These are phyloP conservation scores for Cacoxenus indagator DNA, from an alignment of 2,888 invertebrate genomes.

Conservation along the genomic window DNA sequence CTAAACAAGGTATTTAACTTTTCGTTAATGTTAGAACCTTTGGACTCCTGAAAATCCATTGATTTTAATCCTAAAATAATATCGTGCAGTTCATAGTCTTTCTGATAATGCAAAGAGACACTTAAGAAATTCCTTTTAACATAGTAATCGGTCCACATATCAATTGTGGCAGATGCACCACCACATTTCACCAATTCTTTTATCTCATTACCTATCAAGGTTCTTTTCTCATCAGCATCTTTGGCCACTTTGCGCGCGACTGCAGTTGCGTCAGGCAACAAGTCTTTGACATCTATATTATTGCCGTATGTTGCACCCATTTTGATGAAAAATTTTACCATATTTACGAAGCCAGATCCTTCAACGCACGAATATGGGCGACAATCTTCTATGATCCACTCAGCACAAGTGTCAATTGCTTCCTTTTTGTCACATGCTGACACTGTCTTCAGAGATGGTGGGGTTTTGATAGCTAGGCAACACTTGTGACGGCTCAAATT, in stretches of 20 bases:
- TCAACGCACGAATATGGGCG: slow-evolving; percentile 30
- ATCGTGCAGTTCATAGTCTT: slow-evolving; percentile 26
- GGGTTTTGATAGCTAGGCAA: slow-evolving; percentile 5
- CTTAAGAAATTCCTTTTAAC: slow-evolving; percentile 37
- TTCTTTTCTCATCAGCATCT: slow-evolving; percentile 29
- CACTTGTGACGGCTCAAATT: slow-evolving; percentile 25
- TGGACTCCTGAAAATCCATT: neutral
- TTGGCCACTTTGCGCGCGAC: slow-evolving; percentile 30
- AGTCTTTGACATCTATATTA: slow-evolving; percentile 31
- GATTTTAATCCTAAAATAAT: neutral
- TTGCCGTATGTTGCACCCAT: slow-evolving; percentile 36
- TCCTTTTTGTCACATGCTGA: slow-evolving; percentile 21
- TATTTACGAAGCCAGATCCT: slow-evolving; percentile 31
- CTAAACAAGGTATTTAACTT: no score
- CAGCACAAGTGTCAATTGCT: slow-evolving; percentile 14
- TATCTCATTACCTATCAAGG: slow-evolving; percentile 25
- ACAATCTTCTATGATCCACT: slow-evolving; percentile 29
- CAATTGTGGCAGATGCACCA: slow-evolving; percentile 33
- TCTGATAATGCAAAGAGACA: slow-evolving; percentile 38
- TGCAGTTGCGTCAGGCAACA: slow-evolving; percentile 33
- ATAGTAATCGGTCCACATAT: slow-evolving; percentile 41
- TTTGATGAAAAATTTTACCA: slow-evolving; percentile 36
- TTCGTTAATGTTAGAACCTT: no score
- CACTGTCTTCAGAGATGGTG: slow-evolving; percentile 13
- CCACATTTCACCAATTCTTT: slow-evolving; percentile 26